Evolutionary conservation across 1,140 invertebrate genomes (phyloP), one percentile per base, ranked within the genome.

Genomic region (Brachionus sp.): DNA sequence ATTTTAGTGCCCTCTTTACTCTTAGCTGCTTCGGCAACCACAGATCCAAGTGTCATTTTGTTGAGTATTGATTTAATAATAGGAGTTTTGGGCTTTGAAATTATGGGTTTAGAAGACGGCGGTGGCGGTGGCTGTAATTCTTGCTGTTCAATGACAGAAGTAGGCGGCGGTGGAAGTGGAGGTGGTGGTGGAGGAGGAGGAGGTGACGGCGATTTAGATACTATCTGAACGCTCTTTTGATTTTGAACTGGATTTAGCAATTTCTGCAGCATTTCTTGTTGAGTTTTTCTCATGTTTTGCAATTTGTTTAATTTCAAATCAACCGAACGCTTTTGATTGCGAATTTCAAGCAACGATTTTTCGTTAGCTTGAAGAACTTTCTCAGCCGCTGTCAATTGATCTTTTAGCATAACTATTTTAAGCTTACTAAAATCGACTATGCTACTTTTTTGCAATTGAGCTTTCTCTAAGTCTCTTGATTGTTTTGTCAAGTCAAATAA

Each of bases 211-310:
- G 77, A 19, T 53, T 12, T 16, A 6, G 77, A 12, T n/a, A 42
- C 13, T 78, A 13, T 13, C 23, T 10, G 19, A 78, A 5, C 19
- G 23, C 7, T 33, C 10, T 19, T 78, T 39, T 46, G 77, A 29
- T 23, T 33, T 10, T 3, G 16, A 9, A 10, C 37, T 6, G 29
- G 23, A 16, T 42, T 80, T 35, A 66, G 19, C 53, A 57, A 23
- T 25, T 64, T 80, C n/a, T 80, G 77, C 9, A 80, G 50, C 77
- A 80, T 62, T 66, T 42, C 33, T 19, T 80, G 77, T 25, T 80
- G 77, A 16, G n/a, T 16, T 57, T 57, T 66, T 80, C 57, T 62
- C 50, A 66, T 66, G 39, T 80, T 66, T 62, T 80, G 50, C 23
- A 62, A 29, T 44, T 80, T 57, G 16, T 25, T 64, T 10, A 80